A percentile compares a stretch with the other conserved stretches of the same genome.
These are phyloP conservation scores for Diprion similis DNA, from an alignment of 1,140 invertebrate species.

Conservation along the genomic window DNA sequence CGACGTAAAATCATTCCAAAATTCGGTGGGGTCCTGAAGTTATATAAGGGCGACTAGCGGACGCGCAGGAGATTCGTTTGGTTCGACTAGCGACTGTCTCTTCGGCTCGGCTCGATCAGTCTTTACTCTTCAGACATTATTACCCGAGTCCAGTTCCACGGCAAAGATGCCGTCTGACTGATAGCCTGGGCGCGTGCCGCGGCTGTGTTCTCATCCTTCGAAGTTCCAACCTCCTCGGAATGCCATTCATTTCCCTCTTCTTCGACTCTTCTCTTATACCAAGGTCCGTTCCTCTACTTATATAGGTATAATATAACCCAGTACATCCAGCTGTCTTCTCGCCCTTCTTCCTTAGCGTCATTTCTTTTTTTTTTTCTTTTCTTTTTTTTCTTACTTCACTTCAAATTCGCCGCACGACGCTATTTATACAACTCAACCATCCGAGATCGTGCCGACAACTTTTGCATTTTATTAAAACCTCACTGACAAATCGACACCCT, in stretches of 20 bases:
- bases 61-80: background rate
- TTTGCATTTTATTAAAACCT: background rate
- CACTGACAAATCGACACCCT: background rate
- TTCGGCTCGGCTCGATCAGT: background rate
- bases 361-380: background rate
- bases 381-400: background rate
- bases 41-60: background rate
- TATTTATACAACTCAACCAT: constrained; percentile 1
- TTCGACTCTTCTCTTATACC: background rate
- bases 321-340: no score
- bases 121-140: constrained; percentile 4
- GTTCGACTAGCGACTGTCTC: background rate
- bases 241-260: constrained; percentile 3
- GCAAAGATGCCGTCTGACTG: constrained; percentile 1
- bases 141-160: background rate
- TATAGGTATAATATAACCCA: no score
- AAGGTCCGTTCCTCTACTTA: no score
- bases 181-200: background rate
- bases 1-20: no score
- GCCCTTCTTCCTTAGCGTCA: background rate
- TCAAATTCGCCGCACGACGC: background rate
- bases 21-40: no score
- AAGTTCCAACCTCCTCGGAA: background rate
- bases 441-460: background rate
- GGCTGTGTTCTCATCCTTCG: background rate